These are phyloP conservation scores for Choloepus didactylus DNA, from an alignment of 2,797 vertebrate genomes.

Conservation along the genomic window DNA sequence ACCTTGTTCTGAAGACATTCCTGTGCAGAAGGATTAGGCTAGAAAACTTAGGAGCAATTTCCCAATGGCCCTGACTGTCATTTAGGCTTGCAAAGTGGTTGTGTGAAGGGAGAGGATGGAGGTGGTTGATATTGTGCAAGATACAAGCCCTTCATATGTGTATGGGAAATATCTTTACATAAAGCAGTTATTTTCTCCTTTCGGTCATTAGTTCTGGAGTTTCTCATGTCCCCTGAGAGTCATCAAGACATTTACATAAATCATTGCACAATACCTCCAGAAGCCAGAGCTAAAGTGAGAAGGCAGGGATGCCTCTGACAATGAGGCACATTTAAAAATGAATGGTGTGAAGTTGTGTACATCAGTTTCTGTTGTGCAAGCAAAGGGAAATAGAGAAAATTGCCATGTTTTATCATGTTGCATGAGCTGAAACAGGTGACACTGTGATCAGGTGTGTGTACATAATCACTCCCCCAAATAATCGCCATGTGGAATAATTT, in stretches of 20 bases:
- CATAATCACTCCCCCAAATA: slow-evolving; percentile 99
- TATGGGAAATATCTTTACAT: background rate
- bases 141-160: background rate
- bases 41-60: background rate
- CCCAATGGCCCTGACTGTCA: background rate
- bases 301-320: slow-evolving; percentile 81
- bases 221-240: slow-evolving; percentile 71
- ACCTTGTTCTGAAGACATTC: slow-evolving; percentile 44
- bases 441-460: slow-evolving; percentile 97
- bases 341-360: slow-evolving; percentile 87
- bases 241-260: slow-evolving; percentile 84
- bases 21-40: background rate
- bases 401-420: slow-evolving; percentile 96
- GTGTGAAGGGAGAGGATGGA: background rate
- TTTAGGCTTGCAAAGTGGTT: background rate
- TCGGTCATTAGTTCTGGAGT: slow-evolving; percentile 63
- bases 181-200: slow-evolving; percentile 20
- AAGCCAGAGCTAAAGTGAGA: slow-evolving; percentile 77
- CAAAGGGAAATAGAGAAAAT: slow-evolving; percentile 96
- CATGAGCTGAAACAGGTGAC: slow-evolving; percentile 93
- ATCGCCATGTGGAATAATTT: slow-evolving; percentile 98
- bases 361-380: slow-evolving; percentile 93
- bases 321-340: slow-evolving; percentile 88
- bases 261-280: slow-evolving; percentile 77
- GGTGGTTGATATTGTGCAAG: background rate